Evolutionary conservation across 2,113 vertebrate genomes (phyloP).

Genomic region (Neogale vison): DNA sequence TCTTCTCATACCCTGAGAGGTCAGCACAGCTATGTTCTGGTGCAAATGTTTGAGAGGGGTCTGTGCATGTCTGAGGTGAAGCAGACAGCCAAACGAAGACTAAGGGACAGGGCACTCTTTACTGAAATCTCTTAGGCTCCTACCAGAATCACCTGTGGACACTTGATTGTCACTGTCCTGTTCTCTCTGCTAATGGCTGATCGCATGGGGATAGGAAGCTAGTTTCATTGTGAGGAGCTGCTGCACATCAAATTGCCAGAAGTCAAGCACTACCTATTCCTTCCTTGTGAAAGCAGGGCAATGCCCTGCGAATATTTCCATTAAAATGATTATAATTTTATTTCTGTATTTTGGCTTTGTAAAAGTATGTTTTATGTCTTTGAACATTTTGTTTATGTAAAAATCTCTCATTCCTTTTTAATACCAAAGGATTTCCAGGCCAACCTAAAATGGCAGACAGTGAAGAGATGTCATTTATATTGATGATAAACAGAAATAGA

Average conservation of each 20-base stretch:
- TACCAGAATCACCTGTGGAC: not conserved
- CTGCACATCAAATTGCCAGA: not conserved
- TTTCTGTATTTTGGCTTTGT: not conserved
- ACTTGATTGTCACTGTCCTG: not conserved
- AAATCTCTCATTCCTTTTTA: slow-evolving; percentile 14
- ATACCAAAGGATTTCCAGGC: slow-evolving; percentile 8
- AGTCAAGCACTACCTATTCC: not conserved
- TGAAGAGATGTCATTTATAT: slow-evolving; percentile 49
- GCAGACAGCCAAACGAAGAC: not conserved
- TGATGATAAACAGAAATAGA: slow-evolving; percentile 56
- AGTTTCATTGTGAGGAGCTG: not conserved
- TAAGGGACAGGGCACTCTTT: not conserved
- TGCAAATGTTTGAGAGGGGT: not conserved
- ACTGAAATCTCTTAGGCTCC: not conserved
- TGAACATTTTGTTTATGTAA: not conserved
- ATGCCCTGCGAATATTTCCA: not conserved
- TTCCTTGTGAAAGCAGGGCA: not conserved
- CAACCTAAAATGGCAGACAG: slow-evolving; percentile 17
- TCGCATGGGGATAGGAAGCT: not conserved
- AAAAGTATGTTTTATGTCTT: not conserved
- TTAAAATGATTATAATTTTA: not conserved
- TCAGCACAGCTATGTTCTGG: not conserved
- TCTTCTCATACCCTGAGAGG: not conserved
- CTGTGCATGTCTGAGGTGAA: not conserved
- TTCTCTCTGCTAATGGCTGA: not conserved